A percentile compares a stretch with the other conserved stretches of the same genome.
Evolutionary conservation across 2,888 invertebrate genomes (phyloP).

Genomic region (Gortyna flavago): DNA sequence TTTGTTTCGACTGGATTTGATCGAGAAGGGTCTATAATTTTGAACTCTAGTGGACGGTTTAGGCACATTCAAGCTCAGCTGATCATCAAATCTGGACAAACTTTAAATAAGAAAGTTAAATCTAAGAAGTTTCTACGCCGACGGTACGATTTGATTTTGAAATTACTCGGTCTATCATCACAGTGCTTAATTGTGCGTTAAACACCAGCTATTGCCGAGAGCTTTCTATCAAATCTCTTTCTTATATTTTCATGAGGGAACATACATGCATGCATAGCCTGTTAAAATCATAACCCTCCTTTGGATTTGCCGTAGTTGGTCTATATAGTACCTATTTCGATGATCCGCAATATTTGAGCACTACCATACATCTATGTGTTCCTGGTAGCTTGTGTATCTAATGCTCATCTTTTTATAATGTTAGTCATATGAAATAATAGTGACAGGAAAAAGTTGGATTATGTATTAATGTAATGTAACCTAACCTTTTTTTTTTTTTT

Average conservation of each 20-base stretch:
- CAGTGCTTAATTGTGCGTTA: no score
- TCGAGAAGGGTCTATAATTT: not conserved
- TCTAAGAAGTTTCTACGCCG: no score
- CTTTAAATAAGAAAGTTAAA: no score
- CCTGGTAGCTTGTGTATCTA: constrained; percentile 36
- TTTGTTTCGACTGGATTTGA: not conserved
- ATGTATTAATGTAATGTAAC: not conserved
- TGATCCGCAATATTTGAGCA: not conserved
- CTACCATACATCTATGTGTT: constrained; percentile 8
- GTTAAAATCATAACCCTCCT: not conserved
- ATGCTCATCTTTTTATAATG: constrained; percentile 11
- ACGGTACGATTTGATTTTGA: not conserved
- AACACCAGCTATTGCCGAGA: no score
- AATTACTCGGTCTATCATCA: no score
- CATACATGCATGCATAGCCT: not conserved
- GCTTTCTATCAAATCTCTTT: no score
- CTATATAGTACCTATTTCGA: not conserved
- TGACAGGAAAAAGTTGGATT: not conserved
- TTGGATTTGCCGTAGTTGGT: not conserved
- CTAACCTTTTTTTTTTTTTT: no score
- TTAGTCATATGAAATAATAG: not conserved
- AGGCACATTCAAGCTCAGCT: not conserved
- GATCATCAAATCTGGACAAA: no score
- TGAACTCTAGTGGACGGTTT: not conserved
- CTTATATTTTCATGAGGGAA: not conserved